Conservation (phyloP, 2,113 vertebrate genomes). For the Ophiodon elongatus region DNA sequence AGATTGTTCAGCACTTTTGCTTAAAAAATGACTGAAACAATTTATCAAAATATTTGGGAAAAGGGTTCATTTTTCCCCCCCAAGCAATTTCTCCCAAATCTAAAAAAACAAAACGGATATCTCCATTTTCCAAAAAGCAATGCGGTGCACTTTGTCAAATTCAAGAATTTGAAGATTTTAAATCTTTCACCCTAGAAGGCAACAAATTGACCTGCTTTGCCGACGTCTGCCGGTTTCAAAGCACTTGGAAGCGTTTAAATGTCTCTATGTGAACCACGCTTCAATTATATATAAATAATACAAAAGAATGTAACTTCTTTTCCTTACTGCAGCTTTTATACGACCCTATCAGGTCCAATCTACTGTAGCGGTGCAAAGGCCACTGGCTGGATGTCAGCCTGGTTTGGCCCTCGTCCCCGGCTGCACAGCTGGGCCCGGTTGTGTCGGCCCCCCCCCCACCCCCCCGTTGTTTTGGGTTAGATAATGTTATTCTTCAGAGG, state of each 20-base stretch:
- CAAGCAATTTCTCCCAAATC: background rate
- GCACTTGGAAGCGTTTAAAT: background rate
- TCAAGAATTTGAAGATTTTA: background rate
- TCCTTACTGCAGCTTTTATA: background rate
- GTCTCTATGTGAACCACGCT: background rate
- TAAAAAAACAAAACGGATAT: background rate
- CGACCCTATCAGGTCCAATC: background rate
- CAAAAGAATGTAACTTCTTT: background rate
- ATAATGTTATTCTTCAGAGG: conserved; percentile 83
- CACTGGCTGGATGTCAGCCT: conserved; percentile 30
- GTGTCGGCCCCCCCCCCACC: conserved; percentile 69
- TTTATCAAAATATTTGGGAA: background rate
- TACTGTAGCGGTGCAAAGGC: background rate
- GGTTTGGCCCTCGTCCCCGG: too few relatives aligned
- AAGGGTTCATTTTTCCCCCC: background rate
- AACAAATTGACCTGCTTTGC: background rate
- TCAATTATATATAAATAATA: background rate
- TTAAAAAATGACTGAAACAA: background rate
- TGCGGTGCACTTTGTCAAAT: background rate
- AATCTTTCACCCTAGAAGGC: background rate
- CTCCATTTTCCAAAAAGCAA: background rate
- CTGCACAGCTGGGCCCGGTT: conserved; percentile 73
- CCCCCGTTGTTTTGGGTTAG: conserved; percentile 77
- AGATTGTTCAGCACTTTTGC: background rate
- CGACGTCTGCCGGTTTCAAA: background rate